Percentiles rank a stretch among this genome's conserved stretches.
Evolutionary conservation across 2,888 invertebrate genomes (phyloP).

Genomic region (Parascotia fuliginaria): DNA sequence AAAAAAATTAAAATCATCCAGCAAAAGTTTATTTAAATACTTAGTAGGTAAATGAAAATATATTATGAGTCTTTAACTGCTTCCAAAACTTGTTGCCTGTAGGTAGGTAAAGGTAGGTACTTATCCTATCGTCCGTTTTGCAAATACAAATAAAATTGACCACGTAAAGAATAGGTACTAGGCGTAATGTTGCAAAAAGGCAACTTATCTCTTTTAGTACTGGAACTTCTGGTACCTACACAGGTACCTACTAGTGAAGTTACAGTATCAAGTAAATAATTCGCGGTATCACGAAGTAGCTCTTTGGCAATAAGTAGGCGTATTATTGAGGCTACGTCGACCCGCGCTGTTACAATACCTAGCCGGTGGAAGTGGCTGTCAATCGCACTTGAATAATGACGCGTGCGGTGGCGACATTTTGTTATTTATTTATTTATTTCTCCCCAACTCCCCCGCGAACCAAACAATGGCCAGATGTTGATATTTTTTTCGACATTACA

Average conservation of each 20-base stretch:
- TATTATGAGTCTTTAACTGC: too few relatives aligned
- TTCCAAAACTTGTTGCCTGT: too few relatives aligned
- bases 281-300: conserved; percentile 38
- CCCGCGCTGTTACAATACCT: conserved; percentile 25
- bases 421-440: conserved; percentile 78
- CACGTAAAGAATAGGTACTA: too few relatives aligned
- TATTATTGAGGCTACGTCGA: conserved; percentile 74
- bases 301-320: conserved; percentile 79
- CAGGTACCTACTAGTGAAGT: not conserved
- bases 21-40: too few relatives aligned
- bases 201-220: too few relatives aligned
- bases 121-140: too few relatives aligned
- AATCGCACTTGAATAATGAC: conserved; percentile 83
- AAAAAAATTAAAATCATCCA: too few relatives aligned
- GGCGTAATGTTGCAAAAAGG: too few relatives aligned
- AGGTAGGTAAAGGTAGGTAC: too few relatives aligned
- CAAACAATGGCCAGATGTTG: conserved; percentile 83
- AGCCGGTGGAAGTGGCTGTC: conserved; percentile 80
- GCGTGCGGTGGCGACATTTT: conserved; percentile 83
- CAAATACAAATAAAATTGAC: too few relatives aligned
- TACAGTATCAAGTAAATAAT: conserved; percentile 24
- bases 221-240: too few relatives aligned
- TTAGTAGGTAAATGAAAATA: too few relatives aligned
- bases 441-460: conserved; percentile 72
- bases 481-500: conserved; percentile 80